phyloP scores from a whole-genome alignment of 1,140 invertebrate genomes.

The Nomia melanderi region DNA sequence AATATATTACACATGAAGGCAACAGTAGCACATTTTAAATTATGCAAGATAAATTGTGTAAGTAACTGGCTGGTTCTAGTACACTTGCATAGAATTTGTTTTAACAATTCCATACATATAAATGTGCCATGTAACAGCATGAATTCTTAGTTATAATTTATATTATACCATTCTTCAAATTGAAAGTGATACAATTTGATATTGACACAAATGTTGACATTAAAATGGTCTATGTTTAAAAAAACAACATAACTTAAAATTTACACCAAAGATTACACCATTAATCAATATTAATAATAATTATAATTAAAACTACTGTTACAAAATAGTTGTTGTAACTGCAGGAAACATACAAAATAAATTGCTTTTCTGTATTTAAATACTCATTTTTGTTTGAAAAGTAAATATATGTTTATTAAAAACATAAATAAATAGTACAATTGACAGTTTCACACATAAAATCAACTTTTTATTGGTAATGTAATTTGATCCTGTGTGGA shows the following conservation, averaged over 20 bases:
- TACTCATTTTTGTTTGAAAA: neutral
- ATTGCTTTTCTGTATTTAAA: neutral
- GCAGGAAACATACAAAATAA: neutral
- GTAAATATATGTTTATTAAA: neutral
- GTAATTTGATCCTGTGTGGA: neutral
- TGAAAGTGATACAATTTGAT: neutral
- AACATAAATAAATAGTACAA: neutral
- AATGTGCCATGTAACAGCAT: conserved; percentile 12
- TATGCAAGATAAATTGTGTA: neutral
- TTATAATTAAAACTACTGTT: neutral
- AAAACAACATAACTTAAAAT: neutral
- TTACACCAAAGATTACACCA: conserved; percentile 28
- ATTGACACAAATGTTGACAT: neutral
- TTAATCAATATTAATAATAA: neutral
- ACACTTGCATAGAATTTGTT: neutral
- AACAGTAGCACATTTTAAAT: neutral
- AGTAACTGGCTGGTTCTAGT: conserved; percentile 35
- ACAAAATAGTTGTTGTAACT: neutral
- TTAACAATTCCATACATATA: neutral
- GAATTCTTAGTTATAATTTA: neutral
- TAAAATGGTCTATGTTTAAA: neutral
- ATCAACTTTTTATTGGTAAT: neutral
- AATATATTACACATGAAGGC: neutral
- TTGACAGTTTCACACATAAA: neutral
- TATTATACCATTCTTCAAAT: neutral